Evolutionary conservation across 2,888 invertebrate genomes (phyloP).

Genomic region (Drosophila pseudotakahashii): DNA sequence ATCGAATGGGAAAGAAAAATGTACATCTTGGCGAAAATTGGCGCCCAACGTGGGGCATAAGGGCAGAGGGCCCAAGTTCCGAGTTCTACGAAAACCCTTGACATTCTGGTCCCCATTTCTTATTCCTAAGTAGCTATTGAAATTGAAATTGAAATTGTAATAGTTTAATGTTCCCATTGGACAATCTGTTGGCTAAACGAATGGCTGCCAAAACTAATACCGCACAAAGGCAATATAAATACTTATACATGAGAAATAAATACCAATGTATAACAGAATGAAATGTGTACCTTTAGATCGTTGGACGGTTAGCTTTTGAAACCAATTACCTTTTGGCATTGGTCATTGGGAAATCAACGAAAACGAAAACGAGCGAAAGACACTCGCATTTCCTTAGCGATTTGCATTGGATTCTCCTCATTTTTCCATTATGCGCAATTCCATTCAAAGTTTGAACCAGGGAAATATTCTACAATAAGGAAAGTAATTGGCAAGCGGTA

Average conservation of each 20-base stretch:
- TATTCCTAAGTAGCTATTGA: background rate
- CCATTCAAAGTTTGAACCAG: background rate
- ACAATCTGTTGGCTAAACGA: slow-evolving; percentile 33
- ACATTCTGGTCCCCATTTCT: background rate
- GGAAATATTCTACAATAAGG: background rate
- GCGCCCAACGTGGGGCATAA: background rate
- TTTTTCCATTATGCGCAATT: slow-evolving; percentile 16
- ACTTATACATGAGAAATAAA: slow-evolving; percentile 19
- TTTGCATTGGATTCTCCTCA: slow-evolving; percentile 18
- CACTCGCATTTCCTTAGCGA: slow-evolving; percentile 32
- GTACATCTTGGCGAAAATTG: too few relatives aligned
- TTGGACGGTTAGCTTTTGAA: slow-evolving; percentile 19
- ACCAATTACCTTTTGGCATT: slow-evolving; percentile 30
- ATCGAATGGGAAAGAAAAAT: background rate
- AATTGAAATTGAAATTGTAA: background rate
- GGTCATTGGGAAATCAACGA: slow-evolving; percentile 1
- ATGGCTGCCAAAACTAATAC: slow-evolving; percentile 39
- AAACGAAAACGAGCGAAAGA: background rate
- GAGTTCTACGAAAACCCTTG: background rate
- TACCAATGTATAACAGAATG: slow-evolving; percentile 2
- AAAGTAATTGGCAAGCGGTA: slow-evolving; percentile 47
- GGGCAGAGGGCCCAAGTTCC: too few relatives aligned
- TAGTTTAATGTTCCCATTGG: slow-evolving; percentile 16
- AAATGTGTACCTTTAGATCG: slow-evolving; percentile 5
- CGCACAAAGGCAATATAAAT: slow-evolving; percentile 18